phyloP scores from a whole-genome alignment of 2,113 vertebrate species.

The Pycnonotus jocosus region DNA sequence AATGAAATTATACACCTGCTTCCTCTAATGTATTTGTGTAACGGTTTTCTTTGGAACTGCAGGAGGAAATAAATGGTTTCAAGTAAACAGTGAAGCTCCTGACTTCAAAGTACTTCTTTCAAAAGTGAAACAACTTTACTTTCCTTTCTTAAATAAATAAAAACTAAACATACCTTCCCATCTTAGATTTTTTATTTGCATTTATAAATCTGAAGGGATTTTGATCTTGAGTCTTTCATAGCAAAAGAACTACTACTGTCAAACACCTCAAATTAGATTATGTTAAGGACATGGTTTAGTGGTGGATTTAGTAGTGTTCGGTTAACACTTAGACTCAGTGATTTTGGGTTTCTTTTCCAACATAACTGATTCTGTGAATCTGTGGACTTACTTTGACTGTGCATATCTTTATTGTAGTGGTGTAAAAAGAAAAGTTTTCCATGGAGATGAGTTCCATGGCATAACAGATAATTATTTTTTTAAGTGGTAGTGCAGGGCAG shows the following conservation, averaged over 20 bases:
- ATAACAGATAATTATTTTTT: background rate
- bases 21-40: conserved; percentile 27
- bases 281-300: background rate
- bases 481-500: background rate
- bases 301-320: background rate
- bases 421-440: background rate
- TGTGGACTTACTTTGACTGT: background rate
- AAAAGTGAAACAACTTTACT: conserved; percentile 34
- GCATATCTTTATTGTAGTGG: background rate
- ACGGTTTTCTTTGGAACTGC: conserved; percentile 37
- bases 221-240: background rate
- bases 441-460: background rate
- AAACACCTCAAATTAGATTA: background rate
- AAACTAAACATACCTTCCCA: background rate
- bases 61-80: conserved; percentile 44
- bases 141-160: conserved; percentile 5
- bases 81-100: conserved; percentile 9
- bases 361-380: background rate
- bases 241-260: background rate
- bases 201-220: background rate
- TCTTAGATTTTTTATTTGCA: background rate
- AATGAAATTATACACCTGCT: background rate
- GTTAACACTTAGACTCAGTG: background rate
- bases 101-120: conserved; percentile 26
- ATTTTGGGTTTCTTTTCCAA: background rate